These are phyloP conservation scores for Danio aesculapii DNA, from an alignment of 2,797 vertebrate species.

Conservation along the genomic window DNA sequence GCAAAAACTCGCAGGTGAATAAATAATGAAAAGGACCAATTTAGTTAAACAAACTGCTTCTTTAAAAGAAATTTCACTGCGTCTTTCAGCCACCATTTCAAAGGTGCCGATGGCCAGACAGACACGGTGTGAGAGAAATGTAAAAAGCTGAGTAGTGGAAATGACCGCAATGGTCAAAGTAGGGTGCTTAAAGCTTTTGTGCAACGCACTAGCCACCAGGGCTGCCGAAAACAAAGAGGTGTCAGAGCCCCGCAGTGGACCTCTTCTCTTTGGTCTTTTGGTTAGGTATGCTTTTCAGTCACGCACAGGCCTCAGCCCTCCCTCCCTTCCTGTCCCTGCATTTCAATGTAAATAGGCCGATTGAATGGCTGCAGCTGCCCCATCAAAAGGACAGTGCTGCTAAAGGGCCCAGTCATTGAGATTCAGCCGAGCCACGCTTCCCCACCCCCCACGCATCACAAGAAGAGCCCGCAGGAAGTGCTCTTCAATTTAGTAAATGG, in stretches of 20 bases:
- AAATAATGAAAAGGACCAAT: too few relatives aligned
- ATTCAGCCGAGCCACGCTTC: slow-evolving; percentile 79
- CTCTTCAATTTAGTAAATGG: slow-evolving; percentile 29
- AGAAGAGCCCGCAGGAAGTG: slow-evolving; percentile 49
- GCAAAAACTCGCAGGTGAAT: neutral
- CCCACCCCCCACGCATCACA: slow-evolving; percentile 59
- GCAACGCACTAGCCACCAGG: slow-evolving; percentile 70
- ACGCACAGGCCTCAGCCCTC: slow-evolving; percentile 63
- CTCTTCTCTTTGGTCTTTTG: slow-evolving; percentile 74
- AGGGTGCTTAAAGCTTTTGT: slow-evolving; percentile 79
- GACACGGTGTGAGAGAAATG: slow-evolving; percentile 57
- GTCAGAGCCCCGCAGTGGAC: slow-evolving; percentile 63
- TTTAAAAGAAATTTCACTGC: neutral
- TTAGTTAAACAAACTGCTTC: neutral
- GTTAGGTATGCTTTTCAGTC: slow-evolving; percentile 79
- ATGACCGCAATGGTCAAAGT: slow-evolving; percentile 72
- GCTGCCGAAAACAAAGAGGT: slow-evolving; percentile 70
- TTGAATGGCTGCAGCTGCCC: slow-evolving; percentile 87
- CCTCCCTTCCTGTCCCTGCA: slow-evolving; percentile 84
- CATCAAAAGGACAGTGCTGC: slow-evolving; percentile 82
- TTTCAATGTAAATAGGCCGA: slow-evolving; percentile 85
- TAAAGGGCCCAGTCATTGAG: slow-evolving; percentile 81
- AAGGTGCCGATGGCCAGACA: slow-evolving; percentile 30
- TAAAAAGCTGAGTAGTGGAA: slow-evolving; percentile 76
- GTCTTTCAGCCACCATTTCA: neutral